Percentiles rank a stretch among this genome's conserved stretches.
Evolutionary conservation across 2,888 invertebrate species (phyloP).

Genomic region (Leptodirus hochenwartii): DNA sequence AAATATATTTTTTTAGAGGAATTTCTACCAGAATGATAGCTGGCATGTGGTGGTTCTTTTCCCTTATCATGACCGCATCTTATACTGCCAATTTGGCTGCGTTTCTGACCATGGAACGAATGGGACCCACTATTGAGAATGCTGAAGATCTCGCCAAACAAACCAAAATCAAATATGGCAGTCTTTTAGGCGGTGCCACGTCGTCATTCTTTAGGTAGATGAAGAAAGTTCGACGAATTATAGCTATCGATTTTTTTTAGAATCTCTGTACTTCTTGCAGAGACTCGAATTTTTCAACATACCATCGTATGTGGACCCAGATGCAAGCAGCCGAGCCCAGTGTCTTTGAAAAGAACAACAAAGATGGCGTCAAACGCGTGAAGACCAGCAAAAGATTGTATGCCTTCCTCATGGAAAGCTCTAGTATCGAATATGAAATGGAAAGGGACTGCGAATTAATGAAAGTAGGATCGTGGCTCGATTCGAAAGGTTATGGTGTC

Average conservation of each 20-base stretch:
- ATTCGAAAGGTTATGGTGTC: constrained; percentile 86
- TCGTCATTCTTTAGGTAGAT: constrained; percentile 59
- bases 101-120: constrained; percentile 75
- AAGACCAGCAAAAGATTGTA: constrained; percentile 59
- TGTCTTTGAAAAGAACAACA: constrained; percentile 67
- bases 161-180: constrained; percentile 91
- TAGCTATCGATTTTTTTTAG: constrained; percentile 37
- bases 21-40: constrained; percentile 76
- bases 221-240: too few relatives aligned
- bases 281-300: constrained; percentile 77
- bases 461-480: constrained; percentile 64
- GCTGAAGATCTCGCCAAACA: constrained; percentile 88
- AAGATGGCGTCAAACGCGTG: constrained; percentile 76
- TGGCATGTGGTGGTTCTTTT: constrained; percentile 89
- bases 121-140: constrained; percentile 76
- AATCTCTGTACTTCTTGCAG: constrained; percentile 4
- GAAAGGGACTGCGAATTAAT: constrained; percentile 72
- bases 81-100: constrained; percentile 93
- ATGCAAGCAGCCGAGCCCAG: constrained; percentile 74
- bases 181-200: constrained; percentile 78
- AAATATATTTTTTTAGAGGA: constrained; percentile 46
- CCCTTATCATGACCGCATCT: constrained; percentile 77
- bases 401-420: constrained; percentile 94
- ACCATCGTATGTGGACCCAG: constrained; percentile 81
- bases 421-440: constrained; percentile 80